These are phyloP conservation scores for Pipra filicauda DNA, from an alignment of 2,113 vertebrate species.

Conservation along the genomic window DNA sequence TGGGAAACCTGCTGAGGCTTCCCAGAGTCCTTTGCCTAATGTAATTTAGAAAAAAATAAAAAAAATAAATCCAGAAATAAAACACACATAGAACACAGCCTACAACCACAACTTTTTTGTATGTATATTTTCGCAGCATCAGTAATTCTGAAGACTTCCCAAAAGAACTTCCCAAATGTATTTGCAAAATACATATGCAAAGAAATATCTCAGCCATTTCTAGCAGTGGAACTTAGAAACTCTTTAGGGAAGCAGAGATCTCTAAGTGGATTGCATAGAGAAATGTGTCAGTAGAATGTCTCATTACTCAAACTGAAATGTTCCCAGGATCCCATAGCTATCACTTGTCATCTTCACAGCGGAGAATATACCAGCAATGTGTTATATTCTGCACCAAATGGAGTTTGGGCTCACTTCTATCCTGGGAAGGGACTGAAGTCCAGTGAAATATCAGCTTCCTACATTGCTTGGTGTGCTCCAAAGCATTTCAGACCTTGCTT, in stretches of 20 bases:
- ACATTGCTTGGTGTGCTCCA: background rate
- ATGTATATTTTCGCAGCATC: background rate
- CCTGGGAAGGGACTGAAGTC: background rate
- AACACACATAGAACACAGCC: background rate
- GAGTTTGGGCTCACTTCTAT: background rate
- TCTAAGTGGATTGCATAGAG: conserved; percentile 11
- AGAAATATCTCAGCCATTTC: background rate
- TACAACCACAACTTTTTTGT: background rate
- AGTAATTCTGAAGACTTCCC: background rate
- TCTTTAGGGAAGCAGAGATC: conserved; percentile 50
- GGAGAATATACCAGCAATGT: background rate
- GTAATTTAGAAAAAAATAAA: background rate
- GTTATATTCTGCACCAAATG: background rate
- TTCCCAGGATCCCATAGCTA: conserved; percentile 45
- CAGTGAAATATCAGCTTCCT: background rate
- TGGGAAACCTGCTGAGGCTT: conserved; percentile 85
- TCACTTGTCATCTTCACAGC: background rate
- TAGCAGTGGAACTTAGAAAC: background rate
- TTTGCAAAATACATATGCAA: conserved; percentile 28
- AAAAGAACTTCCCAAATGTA: background rate
- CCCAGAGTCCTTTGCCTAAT: conserved; percentile 90
- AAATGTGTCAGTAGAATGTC: conserved; percentile 37
- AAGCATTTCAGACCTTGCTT: background rate
- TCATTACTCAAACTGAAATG: conserved; percentile 41
- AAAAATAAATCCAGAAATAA: background rate